Conservation (phyloP, 1,140 invertebrate species). For the Drusus annulatus region DNA sequence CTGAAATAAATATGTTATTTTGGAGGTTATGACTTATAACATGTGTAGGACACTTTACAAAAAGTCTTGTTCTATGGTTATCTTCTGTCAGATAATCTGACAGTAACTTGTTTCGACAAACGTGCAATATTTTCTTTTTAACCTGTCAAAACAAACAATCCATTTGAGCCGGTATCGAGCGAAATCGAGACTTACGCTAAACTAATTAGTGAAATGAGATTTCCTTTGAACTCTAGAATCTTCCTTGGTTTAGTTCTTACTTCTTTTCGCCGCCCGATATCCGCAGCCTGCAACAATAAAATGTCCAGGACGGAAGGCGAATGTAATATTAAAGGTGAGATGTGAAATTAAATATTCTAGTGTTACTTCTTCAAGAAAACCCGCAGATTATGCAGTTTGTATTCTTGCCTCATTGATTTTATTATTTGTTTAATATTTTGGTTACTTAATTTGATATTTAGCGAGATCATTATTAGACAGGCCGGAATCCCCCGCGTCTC, state of each 20-base stretch:
- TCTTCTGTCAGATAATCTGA: too few species aligned
- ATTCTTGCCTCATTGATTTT: background rate
- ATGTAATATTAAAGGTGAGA: constrained; percentile 42
- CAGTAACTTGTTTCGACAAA: too few species aligned
- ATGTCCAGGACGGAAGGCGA: constrained; percentile 37
- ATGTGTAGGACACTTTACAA: too few species aligned
- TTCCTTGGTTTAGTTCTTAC: constrained; percentile 38
- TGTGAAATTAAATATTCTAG: too few species aligned
- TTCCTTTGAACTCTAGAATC: constrained; percentile 3
- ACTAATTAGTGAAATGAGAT: constrained; percentile 28
- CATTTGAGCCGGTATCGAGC: too few species aligned
- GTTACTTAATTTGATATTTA: background rate
- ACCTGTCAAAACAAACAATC: too few species aligned
- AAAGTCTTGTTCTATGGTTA: too few species aligned
- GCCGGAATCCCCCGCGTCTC: background rate
- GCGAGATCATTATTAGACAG: background rate
- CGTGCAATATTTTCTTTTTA: too few species aligned
- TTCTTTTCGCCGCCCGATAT: constrained; percentile 38
- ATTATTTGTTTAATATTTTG: background rate
- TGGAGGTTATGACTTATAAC: too few species aligned
- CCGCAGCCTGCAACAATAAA: constrained; percentile 36
- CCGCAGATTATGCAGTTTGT: background rate
- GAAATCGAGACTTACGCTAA: too few species aligned
- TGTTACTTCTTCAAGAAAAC: background rate
- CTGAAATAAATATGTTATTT: too few species aligned